These are phyloP conservation scores for Xenops minutus DNA, from an alignment of 2,797 vertebrate species.

Conservation along the genomic window DNA sequence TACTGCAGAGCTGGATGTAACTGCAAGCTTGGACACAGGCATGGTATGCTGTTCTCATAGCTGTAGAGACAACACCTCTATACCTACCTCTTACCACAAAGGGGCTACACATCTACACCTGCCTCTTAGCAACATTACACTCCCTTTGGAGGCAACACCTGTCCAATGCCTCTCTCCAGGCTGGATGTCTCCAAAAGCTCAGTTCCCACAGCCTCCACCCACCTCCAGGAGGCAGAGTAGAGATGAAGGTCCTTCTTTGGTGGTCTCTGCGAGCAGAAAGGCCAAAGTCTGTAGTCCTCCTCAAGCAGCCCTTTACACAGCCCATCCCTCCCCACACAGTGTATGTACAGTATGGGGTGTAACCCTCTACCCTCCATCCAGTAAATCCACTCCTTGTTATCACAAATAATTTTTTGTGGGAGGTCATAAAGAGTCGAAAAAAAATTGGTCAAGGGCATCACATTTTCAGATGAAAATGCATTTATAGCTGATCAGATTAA, in stretches of 20 bases:
- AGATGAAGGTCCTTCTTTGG: background rate
- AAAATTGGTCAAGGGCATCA: background rate
- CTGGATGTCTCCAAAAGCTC: background rate
- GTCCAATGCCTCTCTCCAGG: background rate
- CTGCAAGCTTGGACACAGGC: rapidly evolving
- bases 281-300: rapidly evolving
- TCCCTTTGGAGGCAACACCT: background rate
- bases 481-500: background rate
- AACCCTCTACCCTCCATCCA: background rate
- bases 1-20: background rate
- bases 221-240: background rate
- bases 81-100: background rate
- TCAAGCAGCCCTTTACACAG: background rate
- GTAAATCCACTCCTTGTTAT: background rate
- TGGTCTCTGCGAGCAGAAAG: background rate
- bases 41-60: background rate
- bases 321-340: rapidly evolving
- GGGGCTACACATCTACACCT: background rate
- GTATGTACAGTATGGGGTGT: background rate
- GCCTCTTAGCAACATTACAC: background rate
- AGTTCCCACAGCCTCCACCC: rapidly evolving
- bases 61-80: background rate
- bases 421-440: background rate
- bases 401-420: background rate
- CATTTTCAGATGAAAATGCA: background rate